Conservation (phyloP, 2,888 invertebrate genomes). For the Temnothorax ravouxi region DNA sequence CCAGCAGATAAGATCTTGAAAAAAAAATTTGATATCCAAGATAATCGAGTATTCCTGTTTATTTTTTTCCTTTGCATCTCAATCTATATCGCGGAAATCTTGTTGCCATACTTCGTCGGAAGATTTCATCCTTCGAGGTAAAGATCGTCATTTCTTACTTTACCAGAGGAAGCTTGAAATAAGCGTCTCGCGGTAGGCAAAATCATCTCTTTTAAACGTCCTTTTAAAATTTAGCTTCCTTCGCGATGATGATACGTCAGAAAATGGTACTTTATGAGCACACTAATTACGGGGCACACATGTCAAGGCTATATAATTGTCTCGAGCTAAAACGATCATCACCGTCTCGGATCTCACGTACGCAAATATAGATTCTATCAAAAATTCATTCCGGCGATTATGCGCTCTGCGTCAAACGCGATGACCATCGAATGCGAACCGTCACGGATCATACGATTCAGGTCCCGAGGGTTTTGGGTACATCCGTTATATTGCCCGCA, state of each 20-base stretch:
- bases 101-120: not conserved
- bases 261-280: not conserved
- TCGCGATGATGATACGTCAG: not conserved
- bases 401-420: not conserved
- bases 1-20: not conserved
- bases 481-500: constrained; percentile 66
- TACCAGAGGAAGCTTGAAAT: not conserved
- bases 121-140: not conserved
- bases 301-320: not conserved
- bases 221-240: not conserved
- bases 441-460: constrained; percentile 51
- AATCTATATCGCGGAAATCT: no score
- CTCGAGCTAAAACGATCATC: not conserved
- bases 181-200: not conserved
- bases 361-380: constrained; percentile 24
- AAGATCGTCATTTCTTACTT: not conserved
- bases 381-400: not conserved
- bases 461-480: constrained; percentile 62
- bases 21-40: not conserved
- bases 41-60: not conserved
- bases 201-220: not conserved
- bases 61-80: not conserved
- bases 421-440: constrained; percentile 56
- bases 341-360: not conserved
- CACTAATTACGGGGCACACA: not conserved